A percentile compares a stretch with the other conserved stretches of the same genome.
phyloP scores from a whole-genome alignment of 2,113 vertebrate genomes.

The Struthio camelus region DNA sequence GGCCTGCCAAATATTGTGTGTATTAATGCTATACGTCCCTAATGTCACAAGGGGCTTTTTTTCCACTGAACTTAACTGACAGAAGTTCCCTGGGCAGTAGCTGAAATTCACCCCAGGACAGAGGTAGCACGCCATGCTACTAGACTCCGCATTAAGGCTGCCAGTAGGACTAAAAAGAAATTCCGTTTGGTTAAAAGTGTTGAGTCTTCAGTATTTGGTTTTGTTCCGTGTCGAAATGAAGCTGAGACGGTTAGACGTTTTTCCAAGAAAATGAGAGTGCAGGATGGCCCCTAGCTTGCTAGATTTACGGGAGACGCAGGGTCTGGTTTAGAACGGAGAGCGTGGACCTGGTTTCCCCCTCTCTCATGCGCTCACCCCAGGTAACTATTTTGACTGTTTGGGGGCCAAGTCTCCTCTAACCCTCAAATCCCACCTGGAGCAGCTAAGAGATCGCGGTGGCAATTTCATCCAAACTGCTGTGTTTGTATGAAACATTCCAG shows the following conservation, averaged over 20 bases:
- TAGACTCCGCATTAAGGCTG: not conserved
- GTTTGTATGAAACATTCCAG: not conserved
- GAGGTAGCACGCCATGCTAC: not conserved
- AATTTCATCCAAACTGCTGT: not conserved
- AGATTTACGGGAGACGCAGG: not conserved
- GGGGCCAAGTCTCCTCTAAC: not conserved
- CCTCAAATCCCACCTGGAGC: not conserved
- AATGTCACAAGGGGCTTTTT: not conserved
- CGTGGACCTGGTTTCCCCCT: not conserved
- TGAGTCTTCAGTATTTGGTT: not conserved
- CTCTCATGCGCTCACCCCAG: not conserved
- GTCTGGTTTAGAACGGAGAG: not conserved
- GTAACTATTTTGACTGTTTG: no score
- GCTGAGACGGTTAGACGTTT: not conserved
- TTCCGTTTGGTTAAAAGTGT: not conserved
- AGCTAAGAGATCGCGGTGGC: not conserved
- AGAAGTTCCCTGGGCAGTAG: not conserved
- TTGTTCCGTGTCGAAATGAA: not conserved
- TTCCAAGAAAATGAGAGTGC: not conserved
- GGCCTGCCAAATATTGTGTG: not conserved
- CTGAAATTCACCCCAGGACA: not conserved
- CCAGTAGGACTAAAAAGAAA: not conserved
- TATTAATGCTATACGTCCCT: not conserved
- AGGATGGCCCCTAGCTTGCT: not conserved
- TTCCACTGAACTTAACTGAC: not conserved